Evolutionary conservation across 2,888 invertebrate genomes (phyloP).

Genomic region (Drosophila kokeensis): DNA sequence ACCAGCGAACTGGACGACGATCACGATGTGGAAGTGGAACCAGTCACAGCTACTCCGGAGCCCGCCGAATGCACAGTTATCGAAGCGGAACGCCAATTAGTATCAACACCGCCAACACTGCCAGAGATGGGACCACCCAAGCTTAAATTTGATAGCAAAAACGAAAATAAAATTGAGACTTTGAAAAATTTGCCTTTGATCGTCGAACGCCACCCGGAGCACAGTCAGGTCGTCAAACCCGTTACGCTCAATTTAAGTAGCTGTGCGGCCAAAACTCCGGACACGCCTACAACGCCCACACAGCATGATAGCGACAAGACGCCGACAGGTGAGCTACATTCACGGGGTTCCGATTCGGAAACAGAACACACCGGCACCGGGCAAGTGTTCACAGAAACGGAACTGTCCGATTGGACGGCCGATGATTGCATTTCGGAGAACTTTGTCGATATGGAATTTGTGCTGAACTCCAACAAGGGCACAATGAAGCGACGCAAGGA

Average conservation of each 20-base stretch:
- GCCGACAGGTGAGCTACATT: constrained; percentile 82
- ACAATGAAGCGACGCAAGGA: constrained; percentile 84
- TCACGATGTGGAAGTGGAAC: constrained; percentile 69
- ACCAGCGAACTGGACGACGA: constrained; percentile 71
- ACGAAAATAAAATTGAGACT: constrained; percentile 85
- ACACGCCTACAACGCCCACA: constrained; percentile 65
- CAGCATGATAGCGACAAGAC: constrained; percentile 83
- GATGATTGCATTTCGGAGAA: constrained; percentile 92
- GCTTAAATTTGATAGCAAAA: constrained; percentile 84
- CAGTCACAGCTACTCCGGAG: constrained; percentile 81
- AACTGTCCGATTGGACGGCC: constrained; percentile 95
- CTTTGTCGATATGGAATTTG: constrained; percentile 88
- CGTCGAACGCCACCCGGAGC: constrained; percentile 75
- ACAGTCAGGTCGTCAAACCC: constrained; percentile 78
- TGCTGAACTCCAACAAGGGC: constrained; percentile 86
- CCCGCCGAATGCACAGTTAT: constrained; percentile 81
- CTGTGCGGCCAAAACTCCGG: constrained; percentile 58
- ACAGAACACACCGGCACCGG: constrained; percentile 87
- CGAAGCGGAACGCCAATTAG: constrained; percentile 54
- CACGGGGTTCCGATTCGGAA: constrained; percentile 88
- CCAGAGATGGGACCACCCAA: constrained; percentile 77
- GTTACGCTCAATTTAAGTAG: constrained; percentile 77
- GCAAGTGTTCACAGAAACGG: constrained; percentile 92
- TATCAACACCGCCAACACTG: constrained; percentile 55
- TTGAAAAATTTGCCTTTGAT: constrained; percentile 84